Evolutionary conservation across 2,113 vertebrate genomes (phyloP).

Genomic region (Pteruthius melanotis): DNA sequence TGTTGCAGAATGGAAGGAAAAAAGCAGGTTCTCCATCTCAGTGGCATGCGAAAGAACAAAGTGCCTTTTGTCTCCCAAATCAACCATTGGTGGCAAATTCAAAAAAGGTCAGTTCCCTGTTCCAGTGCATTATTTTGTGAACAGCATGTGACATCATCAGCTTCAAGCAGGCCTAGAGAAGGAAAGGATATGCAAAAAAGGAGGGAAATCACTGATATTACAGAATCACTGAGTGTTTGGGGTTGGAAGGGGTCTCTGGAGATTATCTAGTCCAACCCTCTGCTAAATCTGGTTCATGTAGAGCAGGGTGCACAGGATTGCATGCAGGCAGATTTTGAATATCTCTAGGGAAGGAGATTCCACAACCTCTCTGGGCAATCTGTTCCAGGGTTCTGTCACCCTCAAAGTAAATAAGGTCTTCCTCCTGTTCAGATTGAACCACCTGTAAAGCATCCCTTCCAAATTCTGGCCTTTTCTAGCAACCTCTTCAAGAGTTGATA

Average conservation of each 20-base stretch:
- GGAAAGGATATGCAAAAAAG: not conserved
- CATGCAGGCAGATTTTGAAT: not conserved
- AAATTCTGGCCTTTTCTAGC: not conserved
- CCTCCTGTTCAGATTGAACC: not conserved
- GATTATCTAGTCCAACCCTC: not conserved
- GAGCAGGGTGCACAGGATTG: not conserved
- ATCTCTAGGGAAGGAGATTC: not conserved
- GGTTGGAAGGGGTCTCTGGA: not conserved
- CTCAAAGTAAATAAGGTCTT: not conserved
- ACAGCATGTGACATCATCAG: not conserved
- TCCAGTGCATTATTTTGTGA: not conserved
- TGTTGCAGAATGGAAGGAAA: slow-evolving; percentile 85
- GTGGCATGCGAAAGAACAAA: slow-evolving; percentile 84
- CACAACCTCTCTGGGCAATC: not conserved
- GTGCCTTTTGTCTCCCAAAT: slow-evolving; percentile 56
- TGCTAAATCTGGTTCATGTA: not conserved
- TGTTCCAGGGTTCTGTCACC: not conserved
- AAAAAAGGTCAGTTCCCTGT: slow-evolving; percentile 76
- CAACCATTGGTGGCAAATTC: slow-evolving; percentile 78
- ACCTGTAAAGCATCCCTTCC: not conserved
- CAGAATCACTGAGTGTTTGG: not conserved
- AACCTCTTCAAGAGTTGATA: not conserved
- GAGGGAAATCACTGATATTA: not conserved
- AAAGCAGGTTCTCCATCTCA: slow-evolving; percentile 83
- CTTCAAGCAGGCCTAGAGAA: not conserved